Evolutionary conservation across 2,113 vertebrate genomes (phyloP), one percentile per base, ranked within the genome.

Genomic region (Caloenas nicobarica): DNA sequence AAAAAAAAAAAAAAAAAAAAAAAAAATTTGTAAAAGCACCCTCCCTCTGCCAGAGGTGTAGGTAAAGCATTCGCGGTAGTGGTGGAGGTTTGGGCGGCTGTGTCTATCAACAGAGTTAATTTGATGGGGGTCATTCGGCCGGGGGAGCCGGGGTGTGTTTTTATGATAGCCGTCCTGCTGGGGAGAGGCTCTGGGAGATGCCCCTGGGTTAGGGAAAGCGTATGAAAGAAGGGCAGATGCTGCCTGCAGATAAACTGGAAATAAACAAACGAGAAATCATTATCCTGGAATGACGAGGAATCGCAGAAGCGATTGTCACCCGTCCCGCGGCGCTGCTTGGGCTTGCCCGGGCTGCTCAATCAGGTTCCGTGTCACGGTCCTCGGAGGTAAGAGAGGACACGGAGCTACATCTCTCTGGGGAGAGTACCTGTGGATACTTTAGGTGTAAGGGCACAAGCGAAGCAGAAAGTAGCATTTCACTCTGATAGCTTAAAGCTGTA

Each of bases 371-470:
- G 60, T 33, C 24, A 1, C 40, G 29, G 25, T 4, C 42, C 33
- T 29, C 5, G 58, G 86, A 8, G 36, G 42, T 7, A 3, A 5
- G 62, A n/a, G 23, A 31, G 26, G 22, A 17, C 5, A 1, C 56
- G 8, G 44, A 16, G 44, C 72, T 64, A 0, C 40, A 1, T 9
- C 34, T 1, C 4, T 1, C 19, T 0, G 6, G 11, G 1, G 48
- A 5, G 23, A 9, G 31, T 1, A 25, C 29, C 33, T 17, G 1
- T 6, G 61, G 26, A 3, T 40, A 2, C 26, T 50, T 25, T 3
- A 18, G 36, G 40, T 44, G 2, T 26, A 5, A 28, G 44, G 54
- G 33, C 38, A 23, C 5, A 18, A 36, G 61, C 5, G 25, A 51
- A 62, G 50, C 54, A n/a, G n/a, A 62, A 61, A 38, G n/a, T 8